phyloP scores from a whole-genome alignment of 1,140 invertebrate species.

The Harpegnathos saltator region DNA sequence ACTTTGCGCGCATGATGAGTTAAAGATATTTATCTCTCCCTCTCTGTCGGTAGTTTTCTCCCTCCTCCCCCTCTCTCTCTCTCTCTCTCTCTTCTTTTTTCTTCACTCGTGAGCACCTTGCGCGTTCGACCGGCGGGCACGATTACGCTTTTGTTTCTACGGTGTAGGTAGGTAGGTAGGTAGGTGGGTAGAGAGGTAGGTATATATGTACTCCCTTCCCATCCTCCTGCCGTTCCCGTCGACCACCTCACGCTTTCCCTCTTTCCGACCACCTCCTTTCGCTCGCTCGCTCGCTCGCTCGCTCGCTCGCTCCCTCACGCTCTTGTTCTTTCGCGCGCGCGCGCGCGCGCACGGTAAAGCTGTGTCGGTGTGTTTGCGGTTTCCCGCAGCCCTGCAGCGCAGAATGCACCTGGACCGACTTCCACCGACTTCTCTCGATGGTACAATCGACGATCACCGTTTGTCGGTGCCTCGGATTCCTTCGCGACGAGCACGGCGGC shows the following conservation, averaged over 20 bases:
- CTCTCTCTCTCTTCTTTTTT: too few species aligned
- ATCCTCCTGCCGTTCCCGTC: too few species aligned
- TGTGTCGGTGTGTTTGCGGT: slow-evolving; percentile 42
- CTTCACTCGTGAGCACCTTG: slow-evolving; percentile 28
- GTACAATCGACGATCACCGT: slow-evolving; percentile 53
- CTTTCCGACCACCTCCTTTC: background rate
- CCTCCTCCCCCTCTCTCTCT: background rate
- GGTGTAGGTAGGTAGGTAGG: background rate
- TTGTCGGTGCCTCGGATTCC: slow-evolving; percentile 59
- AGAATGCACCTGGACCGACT: slow-evolving; percentile 45
- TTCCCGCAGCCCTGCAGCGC: slow-evolving; percentile 48
- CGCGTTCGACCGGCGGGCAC: slow-evolving; percentile 52
- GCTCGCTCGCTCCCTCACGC: background rate
- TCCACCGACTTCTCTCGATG: slow-evolving; percentile 16
- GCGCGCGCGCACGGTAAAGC: background rate
- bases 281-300: background rate
- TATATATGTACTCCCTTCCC: too few species aligned
- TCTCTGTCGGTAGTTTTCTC: slow-evolving; percentile 39
- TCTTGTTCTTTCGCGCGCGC: slow-evolving; percentile 3
- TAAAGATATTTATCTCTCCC: slow-evolving; percentile 74
- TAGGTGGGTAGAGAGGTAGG: too few species aligned
- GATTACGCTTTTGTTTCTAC: slow-evolving; percentile 67
- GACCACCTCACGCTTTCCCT: background rate
- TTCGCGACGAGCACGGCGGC: slow-evolving; percentile 26
- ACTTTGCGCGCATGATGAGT: slow-evolving; percentile 69